Percentiles rank a stretch among this genome's conserved stretches.
Conservation (phyloP, 2,797 vertebrate species). For the Smutsia temminckii region DNA sequence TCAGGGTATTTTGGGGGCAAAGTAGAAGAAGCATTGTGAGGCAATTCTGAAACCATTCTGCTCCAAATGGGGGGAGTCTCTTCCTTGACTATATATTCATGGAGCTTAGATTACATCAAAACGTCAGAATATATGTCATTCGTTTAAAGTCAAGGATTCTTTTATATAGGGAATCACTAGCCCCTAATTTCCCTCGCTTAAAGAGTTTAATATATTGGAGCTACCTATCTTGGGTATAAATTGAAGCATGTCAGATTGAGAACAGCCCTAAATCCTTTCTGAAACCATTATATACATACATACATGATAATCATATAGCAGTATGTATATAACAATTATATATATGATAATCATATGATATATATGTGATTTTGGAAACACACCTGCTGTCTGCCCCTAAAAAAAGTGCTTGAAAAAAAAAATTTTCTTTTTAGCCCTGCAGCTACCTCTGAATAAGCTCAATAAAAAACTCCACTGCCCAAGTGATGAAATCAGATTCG, state of each 20-base stretch:
- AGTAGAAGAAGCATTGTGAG: not conserved
- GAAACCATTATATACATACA: not conserved
- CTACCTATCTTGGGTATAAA: not conserved
- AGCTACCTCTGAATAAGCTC: constrained; percentile 49
- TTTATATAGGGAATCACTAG: not conserved
- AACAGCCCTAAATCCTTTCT: not conserved
- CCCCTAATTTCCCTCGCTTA: constrained; percentile 24
- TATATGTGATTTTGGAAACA: not conserved
- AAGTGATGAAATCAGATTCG: constrained; percentile 44
- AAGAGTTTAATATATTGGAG: not conserved
- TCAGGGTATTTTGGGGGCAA: too few species aligned
- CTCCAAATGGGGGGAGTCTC: not conserved
- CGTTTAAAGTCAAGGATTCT: not conserved
- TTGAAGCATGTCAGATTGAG: not conserved
- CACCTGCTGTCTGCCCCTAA: not conserved
- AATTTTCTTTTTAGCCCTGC: constrained; percentile 13
- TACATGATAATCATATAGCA: too few species aligned
- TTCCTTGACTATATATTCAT: not conserved
- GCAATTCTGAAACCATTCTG: not conserved
- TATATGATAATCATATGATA: not conserved
- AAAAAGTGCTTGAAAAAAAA: not conserved
- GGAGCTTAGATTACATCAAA: not conserved
- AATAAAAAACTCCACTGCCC: constrained; percentile 31
- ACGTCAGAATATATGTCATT: not conserved
- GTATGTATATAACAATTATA: not conserved